A percentile compares a stretch with the other conserved stretches of the same genome.
Conservation (phyloP, 2,113 vertebrate species). For the Oxygymnocypris stewartii region DNA sequence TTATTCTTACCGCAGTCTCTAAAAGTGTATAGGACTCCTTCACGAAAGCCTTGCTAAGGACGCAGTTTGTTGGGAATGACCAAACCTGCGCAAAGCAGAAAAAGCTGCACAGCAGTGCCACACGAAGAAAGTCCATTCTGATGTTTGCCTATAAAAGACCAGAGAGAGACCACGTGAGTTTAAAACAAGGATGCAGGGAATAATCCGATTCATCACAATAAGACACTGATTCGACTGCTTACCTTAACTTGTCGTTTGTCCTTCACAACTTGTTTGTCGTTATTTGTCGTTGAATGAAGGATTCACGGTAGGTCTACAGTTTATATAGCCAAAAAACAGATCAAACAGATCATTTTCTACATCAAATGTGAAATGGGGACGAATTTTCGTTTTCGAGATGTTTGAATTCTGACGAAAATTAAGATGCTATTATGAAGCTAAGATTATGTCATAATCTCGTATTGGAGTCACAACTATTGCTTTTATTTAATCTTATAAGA, state of each 20-base stretch:
- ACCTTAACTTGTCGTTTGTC: background rate
- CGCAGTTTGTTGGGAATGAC: slow-evolving; percentile 36
- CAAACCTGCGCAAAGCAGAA: slow-evolving; percentile 31
- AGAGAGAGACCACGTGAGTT: background rate
- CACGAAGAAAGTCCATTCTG: slow-evolving; percentile 39
- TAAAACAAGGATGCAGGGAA: background rate
- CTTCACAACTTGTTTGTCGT: background rate
- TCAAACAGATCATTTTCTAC: background rate
- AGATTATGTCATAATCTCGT: background rate
- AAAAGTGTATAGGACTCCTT: background rate
- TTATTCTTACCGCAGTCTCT: background rate
- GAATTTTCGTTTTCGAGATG: background rate
- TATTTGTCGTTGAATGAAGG: background rate
- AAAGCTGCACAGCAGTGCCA: slow-evolving; percentile 34
- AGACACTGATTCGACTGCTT: background rate
- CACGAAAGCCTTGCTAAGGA: slow-evolving; percentile 36
- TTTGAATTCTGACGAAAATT: no score
- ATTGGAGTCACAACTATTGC: background rate
- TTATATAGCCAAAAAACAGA: slow-evolving; percentile 17
- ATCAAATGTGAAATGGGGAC: no score
- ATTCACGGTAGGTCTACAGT: background rate
- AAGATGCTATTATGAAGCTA: background rate
- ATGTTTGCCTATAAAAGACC: background rate
- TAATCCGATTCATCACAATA: background rate
- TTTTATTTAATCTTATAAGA: background rate